Conservation (phyloP, 2,113 vertebrate genomes). For the Rutilus rutilus region DNA sequence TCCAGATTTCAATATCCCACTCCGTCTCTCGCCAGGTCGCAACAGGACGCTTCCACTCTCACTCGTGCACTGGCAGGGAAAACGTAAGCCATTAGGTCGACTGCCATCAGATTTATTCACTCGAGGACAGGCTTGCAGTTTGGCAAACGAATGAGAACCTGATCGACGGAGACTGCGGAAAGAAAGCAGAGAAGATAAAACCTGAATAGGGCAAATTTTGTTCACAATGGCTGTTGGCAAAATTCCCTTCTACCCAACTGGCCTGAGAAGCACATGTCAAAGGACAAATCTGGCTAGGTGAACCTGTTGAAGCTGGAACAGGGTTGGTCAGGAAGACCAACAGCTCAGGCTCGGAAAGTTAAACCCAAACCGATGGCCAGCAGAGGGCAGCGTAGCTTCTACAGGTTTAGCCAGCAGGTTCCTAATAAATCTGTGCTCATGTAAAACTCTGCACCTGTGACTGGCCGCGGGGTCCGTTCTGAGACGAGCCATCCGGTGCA, state of each 20-base stretch:
- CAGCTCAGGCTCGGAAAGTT: not conserved
- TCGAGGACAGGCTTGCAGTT: conserved; percentile 31
- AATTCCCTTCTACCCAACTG: not conserved
- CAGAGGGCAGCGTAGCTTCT: conserved; percentile 50
- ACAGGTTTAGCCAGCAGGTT: conserved; percentile 14
- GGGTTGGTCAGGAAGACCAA: not conserved
- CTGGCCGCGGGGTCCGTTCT: conserved; percentile 58
- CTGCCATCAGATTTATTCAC: conserved; percentile 48
- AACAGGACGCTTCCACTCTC: not conserved
- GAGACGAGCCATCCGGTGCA: conserved; percentile 52
- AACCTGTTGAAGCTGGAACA: not conserved
- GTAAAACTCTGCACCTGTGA: conserved; percentile 77
- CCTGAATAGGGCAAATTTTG: conserved; percentile 11
- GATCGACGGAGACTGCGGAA: conserved; percentile 31
- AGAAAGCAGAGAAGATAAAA: conserved; percentile 50
- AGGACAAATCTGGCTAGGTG: not conserved
- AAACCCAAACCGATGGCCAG: conserved; percentile 38
- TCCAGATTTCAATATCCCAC: conserved; percentile 42
- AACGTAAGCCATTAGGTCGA: not conserved
- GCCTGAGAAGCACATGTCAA: not conserved
- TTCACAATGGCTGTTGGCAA: not conserved
- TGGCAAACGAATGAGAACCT: conserved; percentile 32
- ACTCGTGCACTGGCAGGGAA: conserved; percentile 11
- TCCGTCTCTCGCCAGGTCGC: conserved; percentile 19
- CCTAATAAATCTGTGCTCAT: conserved; percentile 71